These are phyloP conservation scores for Hyalella azteca DNA, from an alignment of 2,888 invertebrate genomes.

Conservation along the genomic window DNA sequence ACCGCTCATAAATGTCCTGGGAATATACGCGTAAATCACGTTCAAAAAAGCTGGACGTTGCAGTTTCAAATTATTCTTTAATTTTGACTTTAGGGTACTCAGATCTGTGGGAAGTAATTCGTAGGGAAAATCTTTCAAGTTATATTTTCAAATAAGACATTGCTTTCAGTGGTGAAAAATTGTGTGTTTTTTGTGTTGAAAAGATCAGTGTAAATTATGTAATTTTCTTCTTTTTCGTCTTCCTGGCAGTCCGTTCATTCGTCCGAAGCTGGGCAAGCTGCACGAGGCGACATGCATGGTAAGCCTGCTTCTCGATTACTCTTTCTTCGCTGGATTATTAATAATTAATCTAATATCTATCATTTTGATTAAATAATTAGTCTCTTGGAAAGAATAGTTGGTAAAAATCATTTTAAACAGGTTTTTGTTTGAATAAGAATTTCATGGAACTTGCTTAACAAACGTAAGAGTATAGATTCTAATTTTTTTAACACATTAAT, in stretches of 20 bases:
- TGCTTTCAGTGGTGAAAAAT: background rate
- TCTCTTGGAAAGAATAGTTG: too few relatives aligned
- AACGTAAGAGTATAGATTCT: background rate
- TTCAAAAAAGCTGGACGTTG: too few relatives aligned
- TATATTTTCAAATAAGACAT: background rate
- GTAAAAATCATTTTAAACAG: too few relatives aligned
- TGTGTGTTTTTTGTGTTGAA: background rate
- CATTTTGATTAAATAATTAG: too few relatives aligned
- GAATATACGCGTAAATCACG: too few relatives aligned
- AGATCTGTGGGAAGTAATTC: too few relatives aligned
- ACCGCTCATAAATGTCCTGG: too few relatives aligned
- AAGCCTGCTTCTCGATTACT: slow-evolving; percentile 64
- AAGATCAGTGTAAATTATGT: background rate
- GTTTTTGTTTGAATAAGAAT: too few relatives aligned
- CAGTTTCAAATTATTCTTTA: too few relatives aligned
- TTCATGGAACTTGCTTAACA: background rate
- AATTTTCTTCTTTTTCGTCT: background rate
- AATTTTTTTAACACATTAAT: too few relatives aligned
- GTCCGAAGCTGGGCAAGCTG: slow-evolving; percentile 91
- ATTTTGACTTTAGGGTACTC: too few relatives aligned
- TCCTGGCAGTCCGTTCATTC: slow-evolving; percentile 85
- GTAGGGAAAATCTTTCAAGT: background rate
- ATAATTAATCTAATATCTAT: too few relatives aligned
- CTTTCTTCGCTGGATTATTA: slow-evolving; percentile 45
- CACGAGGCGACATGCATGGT: slow-evolving; percentile 98